A percentile compares a stretch with the other conserved stretches of the same genome.
Conservation (phyloP, 1,140 invertebrate species). For the Carposina sasakii region DNA sequence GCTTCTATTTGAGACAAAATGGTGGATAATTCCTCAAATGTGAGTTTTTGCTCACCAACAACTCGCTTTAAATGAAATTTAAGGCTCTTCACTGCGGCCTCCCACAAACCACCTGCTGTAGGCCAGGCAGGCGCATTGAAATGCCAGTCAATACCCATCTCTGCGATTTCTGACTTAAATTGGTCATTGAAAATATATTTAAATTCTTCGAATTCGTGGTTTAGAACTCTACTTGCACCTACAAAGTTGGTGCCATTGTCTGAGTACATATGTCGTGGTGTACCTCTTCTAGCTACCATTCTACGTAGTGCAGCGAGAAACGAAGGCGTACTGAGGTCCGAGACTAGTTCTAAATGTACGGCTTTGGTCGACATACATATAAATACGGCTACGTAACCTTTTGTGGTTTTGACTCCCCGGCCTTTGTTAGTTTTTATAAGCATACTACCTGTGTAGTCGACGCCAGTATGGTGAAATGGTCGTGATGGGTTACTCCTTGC, state of each 20-base stretch:
- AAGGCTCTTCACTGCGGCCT: slow-evolving; percentile 23
- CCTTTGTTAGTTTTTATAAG: slow-evolving; percentile 24
- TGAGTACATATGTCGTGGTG: not conserved
- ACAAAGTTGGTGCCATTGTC: slow-evolving; percentile 1
- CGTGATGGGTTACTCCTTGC: slow-evolving; percentile 4
- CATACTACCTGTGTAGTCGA: slow-evolving; percentile 41
- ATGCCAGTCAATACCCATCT: slow-evolving; percentile 28
- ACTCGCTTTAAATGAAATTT: slow-evolving; percentile 38
- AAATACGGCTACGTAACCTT: slow-evolving; percentile 48
- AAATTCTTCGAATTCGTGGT: not conserved
- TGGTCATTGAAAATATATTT: not conserved
- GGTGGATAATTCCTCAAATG: slow-evolving; percentile 24
- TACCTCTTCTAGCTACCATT: slow-evolving; percentile 26
- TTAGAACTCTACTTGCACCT: not conserved
- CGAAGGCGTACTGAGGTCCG: slow-evolving; percentile 39
- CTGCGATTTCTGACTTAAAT: not conserved
- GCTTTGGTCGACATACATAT: slow-evolving; percentile 50
- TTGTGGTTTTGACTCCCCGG: slow-evolving; percentile 24
- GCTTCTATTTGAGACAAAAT: slow-evolving; percentile 11
- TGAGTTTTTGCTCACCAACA: slow-evolving; percentile 18
- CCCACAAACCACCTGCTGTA: slow-evolving; percentile 35
- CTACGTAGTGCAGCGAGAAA: slow-evolving; percentile 49
- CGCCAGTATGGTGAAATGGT: slow-evolving; percentile 31
- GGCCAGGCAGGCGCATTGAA: slow-evolving; percentile 43
- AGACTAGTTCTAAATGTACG: slow-evolving; percentile 57